A percentile compares a stretch with the other conserved stretches of the same genome.
phyloP scores from a whole-genome alignment of 2,113 vertebrate species.

The Chamaetylas fuelleborni region DNA sequence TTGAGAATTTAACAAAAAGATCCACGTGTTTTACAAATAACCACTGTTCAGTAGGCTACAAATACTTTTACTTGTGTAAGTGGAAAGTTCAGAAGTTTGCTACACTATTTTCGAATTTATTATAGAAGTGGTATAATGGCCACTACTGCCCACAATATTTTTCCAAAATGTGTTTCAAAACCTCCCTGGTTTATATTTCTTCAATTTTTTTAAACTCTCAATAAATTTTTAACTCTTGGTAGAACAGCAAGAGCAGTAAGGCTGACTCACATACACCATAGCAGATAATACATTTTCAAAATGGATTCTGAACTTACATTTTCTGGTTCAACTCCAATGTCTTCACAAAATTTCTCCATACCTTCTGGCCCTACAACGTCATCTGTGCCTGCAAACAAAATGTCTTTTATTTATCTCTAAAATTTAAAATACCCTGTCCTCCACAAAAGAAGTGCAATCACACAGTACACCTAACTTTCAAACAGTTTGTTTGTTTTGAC shows the following conservation, averaged over 20 bases:
- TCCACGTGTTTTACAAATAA: background rate
- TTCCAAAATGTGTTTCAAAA: background rate
- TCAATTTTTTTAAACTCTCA: background rate
- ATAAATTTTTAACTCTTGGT: background rate
- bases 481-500: background rate
- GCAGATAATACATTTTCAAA: background rate
- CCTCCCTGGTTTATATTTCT: background rate
- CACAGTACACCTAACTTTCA: background rate
- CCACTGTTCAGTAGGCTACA: background rate
- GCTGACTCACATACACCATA: background rate
- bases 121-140: background rate
- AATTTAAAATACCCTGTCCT: background rate
- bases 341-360: constrained; percentile 99
- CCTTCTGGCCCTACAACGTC: constrained; percentile 96
- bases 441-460: background rate
- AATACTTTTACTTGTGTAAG: background rate
- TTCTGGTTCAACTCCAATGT: constrained; percentile 98
- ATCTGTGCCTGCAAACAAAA: constrained; percentile 82
- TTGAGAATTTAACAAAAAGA: background rate
- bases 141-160: too few relatives aligned
- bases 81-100: background rate
- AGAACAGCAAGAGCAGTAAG: background rate
- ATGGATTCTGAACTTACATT: constrained; percentile 82
- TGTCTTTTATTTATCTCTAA: background rate
- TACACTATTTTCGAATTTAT: background rate